Evolutionary conservation across 92 coral and sea anemone genomes (phyloP).

Genomic region (Hydrozoanthus gracilis): DNA sequence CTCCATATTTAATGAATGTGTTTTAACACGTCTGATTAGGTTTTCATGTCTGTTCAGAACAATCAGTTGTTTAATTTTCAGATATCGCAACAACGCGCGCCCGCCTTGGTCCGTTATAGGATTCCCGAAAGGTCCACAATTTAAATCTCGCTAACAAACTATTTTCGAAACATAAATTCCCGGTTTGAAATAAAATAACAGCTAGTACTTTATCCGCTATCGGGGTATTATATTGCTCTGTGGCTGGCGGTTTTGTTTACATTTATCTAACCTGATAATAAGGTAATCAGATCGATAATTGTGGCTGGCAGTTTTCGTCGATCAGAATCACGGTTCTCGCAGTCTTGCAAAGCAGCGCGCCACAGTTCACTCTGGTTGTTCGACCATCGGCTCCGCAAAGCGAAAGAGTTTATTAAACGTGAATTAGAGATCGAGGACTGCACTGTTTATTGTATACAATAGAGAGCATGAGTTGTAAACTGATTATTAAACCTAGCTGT

Average conservation of each 20-base stretch:
- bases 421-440: no score
- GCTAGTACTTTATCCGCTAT: not conserved
- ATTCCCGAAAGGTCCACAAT: no score
- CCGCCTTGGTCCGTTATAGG: no score
- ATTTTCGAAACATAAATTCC: not conserved
- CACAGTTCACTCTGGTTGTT: not conserved
- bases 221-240: not conserved
- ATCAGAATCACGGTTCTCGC: not conserved
- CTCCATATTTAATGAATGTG: not conserved
- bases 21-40: conserved; percentile 6
- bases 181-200: not conserved
- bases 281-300: conserved; percentile 30
- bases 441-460: no score
- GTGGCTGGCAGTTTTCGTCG: not conserved
- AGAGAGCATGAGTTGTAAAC: no score
- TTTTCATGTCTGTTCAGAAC: not conserved
- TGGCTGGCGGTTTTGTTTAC: not conserved
- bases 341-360: not conserved
- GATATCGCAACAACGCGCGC: not conserved
- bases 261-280: conserved; percentile 4
- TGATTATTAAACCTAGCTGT: no score
- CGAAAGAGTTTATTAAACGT: no score
- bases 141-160: no score
- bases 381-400: no score
- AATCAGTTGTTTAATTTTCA: not conserved